These are phyloP conservation scores for Rhizoglyphus robini DNA, from an alignment of 1,140 invertebrate species.

Conservation along the genomic window DNA sequence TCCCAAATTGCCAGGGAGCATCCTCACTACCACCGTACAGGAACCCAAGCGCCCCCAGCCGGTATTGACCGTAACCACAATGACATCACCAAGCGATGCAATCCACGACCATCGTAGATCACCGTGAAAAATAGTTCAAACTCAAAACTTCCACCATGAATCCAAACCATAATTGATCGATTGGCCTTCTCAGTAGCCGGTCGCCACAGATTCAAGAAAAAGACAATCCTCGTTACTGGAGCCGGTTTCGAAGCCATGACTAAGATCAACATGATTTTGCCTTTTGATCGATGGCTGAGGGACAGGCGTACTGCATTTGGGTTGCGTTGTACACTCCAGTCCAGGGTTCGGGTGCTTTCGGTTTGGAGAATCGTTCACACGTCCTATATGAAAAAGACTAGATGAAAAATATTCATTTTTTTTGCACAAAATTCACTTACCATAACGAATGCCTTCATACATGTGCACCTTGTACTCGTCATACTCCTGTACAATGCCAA, in stretches of 20 bases:
- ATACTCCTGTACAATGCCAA: neutral
- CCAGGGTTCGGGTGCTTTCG: neutral
- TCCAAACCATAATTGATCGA: conserved; percentile 37
- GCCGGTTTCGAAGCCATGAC: neutral
- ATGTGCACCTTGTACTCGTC: neutral
- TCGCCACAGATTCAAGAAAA: conserved; percentile 16
- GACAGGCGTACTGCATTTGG: neutral
- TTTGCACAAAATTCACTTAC: neutral
- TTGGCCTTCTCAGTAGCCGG: neutral
- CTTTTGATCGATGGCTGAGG: neutral
- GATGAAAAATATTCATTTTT: neutral
- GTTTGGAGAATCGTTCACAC: neutral
- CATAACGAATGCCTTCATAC: neutral
- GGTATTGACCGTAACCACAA: too few relatives aligned
- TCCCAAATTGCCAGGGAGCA: conserved; percentile 76
- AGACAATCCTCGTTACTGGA: conserved; percentile 20
- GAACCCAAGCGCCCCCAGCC: too few relatives aligned
- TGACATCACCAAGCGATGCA: conserved; percentile 57
- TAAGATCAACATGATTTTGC: neutral
- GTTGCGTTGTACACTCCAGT: neutral
- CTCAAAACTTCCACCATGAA: conserved; percentile 44
- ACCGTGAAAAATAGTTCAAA: conserved; percentile 28
- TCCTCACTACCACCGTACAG: conserved; percentile 52
- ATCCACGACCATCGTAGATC: conserved; percentile 51
- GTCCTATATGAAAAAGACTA: neutral